phyloP scores from a whole-genome alignment of 2,113 vertebrate species.

The Alexandromys fortis region DNA sequence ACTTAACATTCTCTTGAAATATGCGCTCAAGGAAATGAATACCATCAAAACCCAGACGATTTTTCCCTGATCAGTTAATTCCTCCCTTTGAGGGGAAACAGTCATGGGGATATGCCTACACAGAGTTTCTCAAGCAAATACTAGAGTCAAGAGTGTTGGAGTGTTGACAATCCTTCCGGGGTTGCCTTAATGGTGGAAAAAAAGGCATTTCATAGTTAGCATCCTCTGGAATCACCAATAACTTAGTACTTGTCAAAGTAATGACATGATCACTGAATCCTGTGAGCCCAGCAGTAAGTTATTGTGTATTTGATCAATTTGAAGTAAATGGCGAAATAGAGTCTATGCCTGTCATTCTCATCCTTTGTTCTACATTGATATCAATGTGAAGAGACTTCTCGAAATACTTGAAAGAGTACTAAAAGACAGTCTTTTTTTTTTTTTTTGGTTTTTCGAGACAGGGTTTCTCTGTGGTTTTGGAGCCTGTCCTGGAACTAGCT shows the following conservation, averaged over 20 bases:
- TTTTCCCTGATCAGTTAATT: neutral
- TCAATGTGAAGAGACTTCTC: neutral
- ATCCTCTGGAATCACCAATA: neutral
- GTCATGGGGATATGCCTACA: neutral
- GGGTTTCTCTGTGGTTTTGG: too few species aligned
- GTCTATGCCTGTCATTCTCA: neutral
- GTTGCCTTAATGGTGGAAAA: neutral
- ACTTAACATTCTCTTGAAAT: neutral
- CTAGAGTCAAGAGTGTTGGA: fast-evolving
- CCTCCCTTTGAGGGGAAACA: neutral
- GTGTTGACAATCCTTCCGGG: neutral
- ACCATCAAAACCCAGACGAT: neutral
- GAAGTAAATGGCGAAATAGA: fast-evolving
- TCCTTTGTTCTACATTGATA: neutral
- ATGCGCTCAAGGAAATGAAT: neutral
- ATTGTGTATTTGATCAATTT: neutral
- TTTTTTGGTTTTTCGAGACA: too few species aligned
- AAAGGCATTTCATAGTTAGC: neutral
- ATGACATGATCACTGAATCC: neutral
- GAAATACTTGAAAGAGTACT: neutral
- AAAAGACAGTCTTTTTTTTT: neutral
- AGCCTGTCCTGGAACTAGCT: too few species aligned
- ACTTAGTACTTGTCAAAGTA: neutral
- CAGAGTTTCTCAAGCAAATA: neutral
- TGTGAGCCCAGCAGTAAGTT: neutral